Evolutionary conservation across 30 jellyfish, hydroid and myxozoan species (phyloP).

Genomic region (Aurelia aurita complex sp. Pacific): DNA sequence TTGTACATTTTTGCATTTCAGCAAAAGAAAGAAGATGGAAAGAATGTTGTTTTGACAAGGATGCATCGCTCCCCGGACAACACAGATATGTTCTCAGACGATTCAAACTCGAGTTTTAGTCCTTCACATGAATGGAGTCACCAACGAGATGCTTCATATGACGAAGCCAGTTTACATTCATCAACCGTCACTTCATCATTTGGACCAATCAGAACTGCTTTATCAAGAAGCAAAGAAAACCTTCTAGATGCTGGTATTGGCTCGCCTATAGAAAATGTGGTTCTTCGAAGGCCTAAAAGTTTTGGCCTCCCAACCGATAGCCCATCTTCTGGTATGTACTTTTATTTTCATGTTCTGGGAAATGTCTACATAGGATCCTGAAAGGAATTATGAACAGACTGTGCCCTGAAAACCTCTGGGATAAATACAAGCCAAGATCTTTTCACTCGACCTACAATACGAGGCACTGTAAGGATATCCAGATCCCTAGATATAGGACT

Average conservation of each 20-base stretch:
- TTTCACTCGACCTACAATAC: no score
- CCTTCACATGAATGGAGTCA: slow-evolving; percentile 41
- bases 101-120: slow-evolving; percentile 73
- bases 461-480: no score
- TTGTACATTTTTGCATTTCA: background rate
- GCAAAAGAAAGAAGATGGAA: slow-evolving; percentile 61
- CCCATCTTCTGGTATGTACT: slow-evolving; percentile 55
- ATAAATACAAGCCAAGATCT: no score
- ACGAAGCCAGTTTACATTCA: slow-evolving; percentile 54
- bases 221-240: slow-evolving; percentile 89
- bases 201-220: slow-evolving; percentile 87
- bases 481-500: no score
- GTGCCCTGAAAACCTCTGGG: no score
- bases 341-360: no score
- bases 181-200: slow-evolving; percentile 46
- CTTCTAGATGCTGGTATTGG: slow-evolving; percentile 48
- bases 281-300: slow-evolving; percentile 35
- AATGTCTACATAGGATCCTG: background rate
- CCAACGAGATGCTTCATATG: slow-evolving; percentile 15
- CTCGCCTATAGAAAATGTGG: slow-evolving; percentile 22
- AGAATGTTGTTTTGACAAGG: slow-evolving; percentile 28
- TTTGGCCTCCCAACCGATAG: slow-evolving; percentile 29
- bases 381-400: no score
- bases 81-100: slow-evolving; percentile 56
- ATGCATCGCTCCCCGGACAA: slow-evolving; percentile 71